These are phyloP conservation scores for Syrphus vitripennis DNA, from an alignment of 2,888 invertebrate species.

Conservation along the genomic window DNA sequence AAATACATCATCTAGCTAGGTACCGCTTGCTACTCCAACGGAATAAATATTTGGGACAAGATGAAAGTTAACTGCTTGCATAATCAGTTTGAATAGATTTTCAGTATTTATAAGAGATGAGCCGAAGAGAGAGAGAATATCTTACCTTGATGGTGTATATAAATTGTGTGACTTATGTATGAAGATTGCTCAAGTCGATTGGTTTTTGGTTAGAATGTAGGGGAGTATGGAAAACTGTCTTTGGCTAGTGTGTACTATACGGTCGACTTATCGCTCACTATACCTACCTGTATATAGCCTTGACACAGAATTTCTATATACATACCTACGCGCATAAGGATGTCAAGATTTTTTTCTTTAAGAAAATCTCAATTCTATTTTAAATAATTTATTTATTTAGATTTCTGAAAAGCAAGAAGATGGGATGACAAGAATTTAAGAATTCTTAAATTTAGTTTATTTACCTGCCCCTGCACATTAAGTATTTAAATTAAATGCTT, in stretches of 20 bases:
- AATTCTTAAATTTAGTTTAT: too few relatives aligned
- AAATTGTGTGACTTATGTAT: background rate
- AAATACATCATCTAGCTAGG: too few relatives aligned
- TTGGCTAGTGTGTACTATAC: background rate
- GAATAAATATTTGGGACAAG: constrained; percentile 23
- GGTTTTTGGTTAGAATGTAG: background rate
- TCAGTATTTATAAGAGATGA: constrained; percentile 5
- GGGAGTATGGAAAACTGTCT: background rate
- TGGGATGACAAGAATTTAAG: too few relatives aligned
- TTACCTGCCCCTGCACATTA: too few relatives aligned
- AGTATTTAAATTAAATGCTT: too few relatives aligned
- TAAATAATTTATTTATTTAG: background rate
- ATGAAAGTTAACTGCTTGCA: constrained; percentile 64
- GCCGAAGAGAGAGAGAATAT: background rate
- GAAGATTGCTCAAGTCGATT: constrained; percentile 36
- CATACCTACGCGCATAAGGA: background rate
- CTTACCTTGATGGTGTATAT: constrained; percentile 1
- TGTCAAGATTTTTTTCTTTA: background rate
- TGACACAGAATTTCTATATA: constrained; percentile 42
- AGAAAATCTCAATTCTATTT: background rate
- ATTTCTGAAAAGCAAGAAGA: too few relatives aligned
- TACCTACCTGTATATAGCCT: background rate
- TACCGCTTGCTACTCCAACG: too few relatives aligned
- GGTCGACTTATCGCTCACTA: background rate
- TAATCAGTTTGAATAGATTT: constrained; percentile 23